These are phyloP conservation scores for Hystrix cristata DNA, from an alignment of 2,113 vertebrate species.

Conservation along the genomic window DNA sequence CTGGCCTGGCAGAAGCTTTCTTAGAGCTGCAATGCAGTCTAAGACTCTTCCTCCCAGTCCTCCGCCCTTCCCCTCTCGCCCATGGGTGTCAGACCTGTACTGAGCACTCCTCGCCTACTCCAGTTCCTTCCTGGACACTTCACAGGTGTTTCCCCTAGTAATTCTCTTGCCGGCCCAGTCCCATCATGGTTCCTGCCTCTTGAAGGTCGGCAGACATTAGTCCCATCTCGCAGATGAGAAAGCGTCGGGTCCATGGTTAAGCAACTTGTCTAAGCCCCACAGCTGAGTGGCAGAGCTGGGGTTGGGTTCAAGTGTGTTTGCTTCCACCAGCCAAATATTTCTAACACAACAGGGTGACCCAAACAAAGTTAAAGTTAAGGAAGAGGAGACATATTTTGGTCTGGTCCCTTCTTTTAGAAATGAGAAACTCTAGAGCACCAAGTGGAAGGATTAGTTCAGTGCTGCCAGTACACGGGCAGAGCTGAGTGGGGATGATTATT, in stretches of 20 bases:
- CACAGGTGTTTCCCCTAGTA: not conserved
- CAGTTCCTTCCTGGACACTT: not conserved
- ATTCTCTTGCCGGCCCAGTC: not conserved
- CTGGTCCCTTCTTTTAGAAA: not conserved
- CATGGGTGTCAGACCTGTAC: not conserved
- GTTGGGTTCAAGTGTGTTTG: not conserved
- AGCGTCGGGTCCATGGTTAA: not conserved
- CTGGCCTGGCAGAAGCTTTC: not conserved
- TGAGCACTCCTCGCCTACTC: not conserved
- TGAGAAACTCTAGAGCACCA: not conserved
- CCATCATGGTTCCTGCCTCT: not conserved
- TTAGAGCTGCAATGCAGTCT: no score
- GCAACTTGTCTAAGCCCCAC: not conserved
- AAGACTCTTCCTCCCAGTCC: not conserved
- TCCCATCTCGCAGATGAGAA: not conserved
- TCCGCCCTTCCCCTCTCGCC: no score
- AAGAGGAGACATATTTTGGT: not conserved
- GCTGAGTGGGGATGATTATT: not conserved
- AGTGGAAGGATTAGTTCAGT: not conserved
- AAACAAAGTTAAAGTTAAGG: not conserved
- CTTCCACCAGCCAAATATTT: not conserved
- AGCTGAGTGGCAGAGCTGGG: not conserved
- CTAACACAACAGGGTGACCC: not conserved
- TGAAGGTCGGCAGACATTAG: not conserved
- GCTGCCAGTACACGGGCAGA: not conserved